Evolutionary conservation across 2,797 vertebrate species (phyloP), one percentile per base, ranked within the genome.

Genomic region (Picus viridis): DNA sequence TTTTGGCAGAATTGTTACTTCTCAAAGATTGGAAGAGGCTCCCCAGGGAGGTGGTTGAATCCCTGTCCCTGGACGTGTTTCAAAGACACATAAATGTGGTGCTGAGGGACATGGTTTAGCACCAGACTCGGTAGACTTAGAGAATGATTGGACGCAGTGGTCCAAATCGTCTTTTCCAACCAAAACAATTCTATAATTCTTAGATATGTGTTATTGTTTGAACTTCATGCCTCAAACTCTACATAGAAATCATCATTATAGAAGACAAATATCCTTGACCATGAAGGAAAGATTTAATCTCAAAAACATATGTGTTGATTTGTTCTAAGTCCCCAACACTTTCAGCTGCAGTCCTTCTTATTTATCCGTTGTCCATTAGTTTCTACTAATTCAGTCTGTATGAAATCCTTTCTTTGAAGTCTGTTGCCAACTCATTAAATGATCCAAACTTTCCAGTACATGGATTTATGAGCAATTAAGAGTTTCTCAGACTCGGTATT

Each of bases 391-490:
- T 75, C 83, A 74, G 47, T 62, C 83, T 69, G 19, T 68, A 79
- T n/a, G 9, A 75, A 92, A 86, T 75, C 53, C 29, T 85, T 81
- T 67, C 54, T 93, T 92, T 92, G 83, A 95, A 92, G 80, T 64
- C 47, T 86, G 77, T 57, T 93, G 79, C 89, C 78, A 94, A 75
- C 70, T 96, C 93, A 87, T 96, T 95, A 95, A 92, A 74, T 81
- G 79, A 62, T 88, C 29, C 79, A 84, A 65, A 92, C 68, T 89
- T 94, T 72, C 80, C 75, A 91, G 61, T 86, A 92, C 80, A 87
- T 51, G 81, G 79, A 81, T 85, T 83, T 86, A 95, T 82, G 86
- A 72, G 64, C 86, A 96, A 86, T 96, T 97, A 96, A 71, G 85
- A 70, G 67, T 86, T 96, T 93, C 76, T 96, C 43, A 89, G 56